phyloP scores from a whole-genome alignment of 2,888 invertebrate genomes.

The Agrochola macilenta region DNA sequence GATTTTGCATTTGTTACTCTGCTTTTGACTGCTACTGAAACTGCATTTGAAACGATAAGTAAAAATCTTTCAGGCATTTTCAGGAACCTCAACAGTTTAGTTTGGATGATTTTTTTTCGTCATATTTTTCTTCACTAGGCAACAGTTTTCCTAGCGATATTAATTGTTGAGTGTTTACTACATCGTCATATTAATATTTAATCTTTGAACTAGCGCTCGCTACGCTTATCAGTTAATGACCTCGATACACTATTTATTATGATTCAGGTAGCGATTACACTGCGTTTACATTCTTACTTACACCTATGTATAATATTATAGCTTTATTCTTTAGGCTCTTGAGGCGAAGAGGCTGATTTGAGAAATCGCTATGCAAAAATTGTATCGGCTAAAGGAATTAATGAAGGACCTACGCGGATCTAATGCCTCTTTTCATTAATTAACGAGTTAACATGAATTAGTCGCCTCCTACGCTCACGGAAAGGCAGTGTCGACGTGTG shows the following conservation, averaged over 20 bases:
- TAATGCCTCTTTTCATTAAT: neutral
- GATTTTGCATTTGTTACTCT: neutral
- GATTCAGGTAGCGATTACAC: constrained; percentile 55
- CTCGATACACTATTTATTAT: constrained; percentile 56
- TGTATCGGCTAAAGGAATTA: neutral
- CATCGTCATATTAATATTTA: constrained; percentile 22
- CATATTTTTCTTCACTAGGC: neutral
- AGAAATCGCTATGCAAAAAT: neutral
- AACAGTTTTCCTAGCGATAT: neutral
- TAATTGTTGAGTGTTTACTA: neutral
- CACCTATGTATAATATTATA: neutral
- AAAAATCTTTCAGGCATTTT: neutral
- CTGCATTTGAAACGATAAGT: neutral
- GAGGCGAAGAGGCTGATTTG: neutral
- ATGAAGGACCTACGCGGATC: neutral
- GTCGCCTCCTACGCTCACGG: constrained; percentile 1
- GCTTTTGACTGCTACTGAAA: constrained; percentile 1
- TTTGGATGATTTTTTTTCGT: neutral
- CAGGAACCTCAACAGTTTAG: neutral
- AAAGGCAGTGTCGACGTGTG: neutral
- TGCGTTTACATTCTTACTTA: neutral
- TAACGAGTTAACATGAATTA: neutral
- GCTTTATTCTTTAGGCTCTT: neutral
- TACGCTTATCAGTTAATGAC: constrained; percentile 60
- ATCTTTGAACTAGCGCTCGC: constrained; percentile 11